A percentile compares a stretch with the other conserved stretches of the same genome.
Evolutionary conservation across 2,797 vertebrate genomes (phyloP).

Genomic region (Eulemur albifrons): DNA sequence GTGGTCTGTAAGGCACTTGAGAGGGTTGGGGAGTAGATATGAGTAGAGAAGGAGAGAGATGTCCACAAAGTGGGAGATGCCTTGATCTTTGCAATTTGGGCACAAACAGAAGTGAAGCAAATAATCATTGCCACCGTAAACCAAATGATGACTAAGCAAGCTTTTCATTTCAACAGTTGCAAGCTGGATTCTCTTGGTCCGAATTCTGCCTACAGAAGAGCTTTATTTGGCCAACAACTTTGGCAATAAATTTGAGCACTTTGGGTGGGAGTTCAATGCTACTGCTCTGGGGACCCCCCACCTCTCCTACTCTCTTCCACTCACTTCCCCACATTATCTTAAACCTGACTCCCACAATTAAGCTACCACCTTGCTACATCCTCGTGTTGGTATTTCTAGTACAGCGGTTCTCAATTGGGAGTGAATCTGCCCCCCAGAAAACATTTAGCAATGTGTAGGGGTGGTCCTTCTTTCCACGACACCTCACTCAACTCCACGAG

Average conservation of each 20-base stretch:
- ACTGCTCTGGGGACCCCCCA: too few relatives aligned
- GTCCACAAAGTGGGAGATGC: fast-evolving
- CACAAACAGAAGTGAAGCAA: not conserved
- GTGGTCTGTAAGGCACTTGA: not conserved
- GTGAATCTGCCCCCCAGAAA: not conserved
- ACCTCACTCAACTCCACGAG: fast-evolving
- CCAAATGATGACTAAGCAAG: not conserved
- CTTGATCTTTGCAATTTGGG: too few relatives aligned
- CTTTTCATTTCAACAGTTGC: not conserved
- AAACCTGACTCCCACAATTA: not conserved
- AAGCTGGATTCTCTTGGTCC: not conserved
- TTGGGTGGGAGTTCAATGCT: not conserved
- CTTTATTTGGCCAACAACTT: not conserved
- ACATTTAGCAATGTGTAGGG: not conserved
- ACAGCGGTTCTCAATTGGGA: not conserved
- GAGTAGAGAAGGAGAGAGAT: not conserved
- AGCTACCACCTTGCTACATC: not conserved
- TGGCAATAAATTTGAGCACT: not conserved
- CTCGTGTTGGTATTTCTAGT: not conserved
- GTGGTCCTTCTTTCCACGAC: not conserved
- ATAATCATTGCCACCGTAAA: not conserved
- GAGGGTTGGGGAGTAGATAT: not conserved
- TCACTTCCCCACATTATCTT: not conserved
- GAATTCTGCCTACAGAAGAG: not conserved
- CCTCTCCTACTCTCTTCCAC: not conserved